Base-by-base conservation (phyloP, 2,797 vertebrate species). In the Brachyrhaphis roseni region DNA sequence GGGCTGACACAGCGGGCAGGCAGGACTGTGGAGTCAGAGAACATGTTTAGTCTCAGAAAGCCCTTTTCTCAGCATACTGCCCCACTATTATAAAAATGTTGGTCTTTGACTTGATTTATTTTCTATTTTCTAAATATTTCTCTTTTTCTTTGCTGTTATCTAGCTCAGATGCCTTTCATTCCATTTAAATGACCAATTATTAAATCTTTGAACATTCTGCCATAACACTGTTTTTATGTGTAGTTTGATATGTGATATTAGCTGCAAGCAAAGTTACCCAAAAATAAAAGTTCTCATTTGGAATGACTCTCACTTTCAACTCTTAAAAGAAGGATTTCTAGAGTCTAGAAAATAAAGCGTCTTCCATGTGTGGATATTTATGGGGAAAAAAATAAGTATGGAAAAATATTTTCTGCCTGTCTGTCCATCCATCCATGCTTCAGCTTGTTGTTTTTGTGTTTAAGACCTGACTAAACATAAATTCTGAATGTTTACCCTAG, bases 21-120 rank as follows among this genome's bases (percentile, higher is more conserved):
- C 78, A 86, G 81, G 88, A 78, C 36, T 53, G 81, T 82, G 73
- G 81, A 80, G 82, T 85, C 77, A 85, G 85, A 90, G 90, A 91
- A 87, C 88, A 86, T 85, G 81, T 83, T 93, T 89, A 87, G 90
- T 87, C 81, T 90, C 93, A 91, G 81, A 87, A 82, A 86, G 78
- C 87, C 43, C 89, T 86, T 87, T 84, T 87, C 89, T 91, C 84
- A 88, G 89, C 88, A 85, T 85, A 83, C 82, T 85, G 79, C 86
- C 88, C 82, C 75, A 47, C 82, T 72, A n/a, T 77, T 89, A 84
- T 81, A 80, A 86, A 85, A 79, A 89, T 73, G 23, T 36, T 26
- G n/a, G 66, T 78, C 82, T 89, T 76, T 86, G 72, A 75, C 81
- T 10, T 66, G 12, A 72, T 28, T 36, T 36, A 15, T 64, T 45